Evolutionary conservation across 2,888 invertebrate species (phyloP).

Genomic region (Lamellibrachia columna): DNA sequence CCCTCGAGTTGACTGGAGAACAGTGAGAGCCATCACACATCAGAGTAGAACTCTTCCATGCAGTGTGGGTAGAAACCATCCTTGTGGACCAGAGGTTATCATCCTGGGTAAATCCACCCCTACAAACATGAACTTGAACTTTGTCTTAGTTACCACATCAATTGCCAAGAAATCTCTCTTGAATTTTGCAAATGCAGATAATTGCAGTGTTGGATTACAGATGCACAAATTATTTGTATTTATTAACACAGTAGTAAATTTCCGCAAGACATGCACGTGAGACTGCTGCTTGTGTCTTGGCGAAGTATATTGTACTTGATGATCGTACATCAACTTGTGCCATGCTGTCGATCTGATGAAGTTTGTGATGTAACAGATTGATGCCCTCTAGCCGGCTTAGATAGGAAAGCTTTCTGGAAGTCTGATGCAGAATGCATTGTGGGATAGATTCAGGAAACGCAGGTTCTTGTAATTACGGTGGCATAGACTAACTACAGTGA

Average conservation of each 20-base stretch:
- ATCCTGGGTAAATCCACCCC: background rate
- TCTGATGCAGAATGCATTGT: too few relatives aligned
- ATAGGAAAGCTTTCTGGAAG: too few relatives aligned
- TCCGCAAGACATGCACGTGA: background rate
- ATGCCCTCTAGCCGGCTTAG: too few relatives aligned
- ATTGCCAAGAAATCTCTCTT: background rate
- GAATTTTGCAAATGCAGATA: background rate
- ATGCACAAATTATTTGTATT: background rate
- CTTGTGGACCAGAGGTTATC: background rate
- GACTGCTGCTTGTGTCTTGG: too few relatives aligned
- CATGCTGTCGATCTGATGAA: too few relatives aligned
- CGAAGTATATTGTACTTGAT: too few relatives aligned
- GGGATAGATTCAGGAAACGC: too few relatives aligned
- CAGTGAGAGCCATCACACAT: background rate
- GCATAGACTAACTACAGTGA: too few relatives aligned
- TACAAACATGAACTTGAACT: background rate
- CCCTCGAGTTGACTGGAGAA: slow-evolving; percentile 66
- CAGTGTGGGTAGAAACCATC: background rate
- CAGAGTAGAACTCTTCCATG: background rate
- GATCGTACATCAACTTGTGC: too few relatives aligned
- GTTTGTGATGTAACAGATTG: too few relatives aligned
- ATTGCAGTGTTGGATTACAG: background rate
- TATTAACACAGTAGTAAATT: background rate
- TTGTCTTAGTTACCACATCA: background rate
- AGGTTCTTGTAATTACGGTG: too few relatives aligned